Percentiles rank a stretch among this genome's conserved stretches.
phyloP scores from a whole-genome alignment of 2,888 invertebrate genomes.

The Melieria omissa region DNA sequence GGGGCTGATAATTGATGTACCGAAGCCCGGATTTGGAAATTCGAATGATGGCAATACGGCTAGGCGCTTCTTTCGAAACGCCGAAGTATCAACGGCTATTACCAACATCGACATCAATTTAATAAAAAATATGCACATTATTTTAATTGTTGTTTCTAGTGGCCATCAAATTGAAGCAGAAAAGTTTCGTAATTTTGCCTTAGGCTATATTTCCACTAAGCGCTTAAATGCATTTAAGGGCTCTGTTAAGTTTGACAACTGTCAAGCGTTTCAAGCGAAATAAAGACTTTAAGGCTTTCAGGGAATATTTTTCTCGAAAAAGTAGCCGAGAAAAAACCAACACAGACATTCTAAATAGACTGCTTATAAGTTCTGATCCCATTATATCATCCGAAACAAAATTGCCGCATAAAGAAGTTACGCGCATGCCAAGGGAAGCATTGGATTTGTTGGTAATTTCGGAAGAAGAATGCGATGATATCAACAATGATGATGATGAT shows the following conservation, averaged over 20 bases:
- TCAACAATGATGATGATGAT: neutral
- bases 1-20: constrained; percentile 30
- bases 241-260: no score
- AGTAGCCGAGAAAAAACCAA: no score
- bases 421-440: neutral
- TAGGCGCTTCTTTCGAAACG: neutral
- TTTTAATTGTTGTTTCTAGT: neutral
- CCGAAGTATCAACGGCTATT: neutral
- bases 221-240: no score
- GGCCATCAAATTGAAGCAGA: neutral
- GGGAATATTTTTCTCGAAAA: neutral
- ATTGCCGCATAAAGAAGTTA: neutral
- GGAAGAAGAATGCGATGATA: neutral
- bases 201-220: neutral
- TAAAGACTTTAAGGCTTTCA: no score
- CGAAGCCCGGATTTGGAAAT: neutral
- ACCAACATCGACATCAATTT: neutral
- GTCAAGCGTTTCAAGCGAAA: neutral
- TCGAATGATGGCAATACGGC: neutral
- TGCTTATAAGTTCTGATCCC: neutral
- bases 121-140: constrained; percentile 1
- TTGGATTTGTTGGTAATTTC: neutral
- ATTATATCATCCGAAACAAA: neutral
- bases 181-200: neutral
- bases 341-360: no score